Base-by-base conservation (phyloP, 2,888 invertebrate species). In the Coleophora deauratella region DNA sequence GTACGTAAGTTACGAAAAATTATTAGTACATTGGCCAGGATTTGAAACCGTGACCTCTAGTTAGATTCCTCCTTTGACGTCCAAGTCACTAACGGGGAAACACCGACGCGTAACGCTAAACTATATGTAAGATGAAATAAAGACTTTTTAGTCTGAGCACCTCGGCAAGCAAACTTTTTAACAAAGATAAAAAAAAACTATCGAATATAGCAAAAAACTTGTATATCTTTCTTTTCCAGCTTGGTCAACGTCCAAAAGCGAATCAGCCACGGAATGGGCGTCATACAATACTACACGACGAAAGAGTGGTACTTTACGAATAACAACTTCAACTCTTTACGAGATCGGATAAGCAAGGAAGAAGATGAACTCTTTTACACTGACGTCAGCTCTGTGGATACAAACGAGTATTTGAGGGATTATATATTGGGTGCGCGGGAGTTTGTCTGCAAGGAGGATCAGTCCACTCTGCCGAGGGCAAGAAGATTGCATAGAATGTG, bases 361-460 rank as follows among this genome's bases (percentile, higher is more conserved):
- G 93, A 93, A 49, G 76, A 91, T 49, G 76, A 89, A 40, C 67
- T 81, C 1, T 95, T 94, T 58, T 88, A 79, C 52, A 87, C 86
- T 0, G 85, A 86, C 33, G 59, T 82, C 2, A 72, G 76, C 1
- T 31, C 33, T 0, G 32, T 81, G 2, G 44, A 67, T 2, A 52
- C 66, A 3, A 59, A 87, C 71, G 55, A 65, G 0, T 85, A 76
- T 33, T 40, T 84, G 35, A 63, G 54, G 47, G 50, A 68, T 42
- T 95, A 95, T 53, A 89, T 96, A 14, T 75, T 94, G 42, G 97
- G 97, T 0, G 90, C 93, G 10, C 88, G 97, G 38, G 88, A 90
- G 47, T 97, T 89, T 63, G 91, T 93, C 51, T 86, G 96, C 37
- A 95, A 96, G 48, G 97, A 98, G 56, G 92, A 92, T 52, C 89